Percentiles rank a stretch among this genome's conserved stretches.
phyloP scores from a whole-genome alignment of 2,888 invertebrate species.

The Pterostichus madidus region DNA sequence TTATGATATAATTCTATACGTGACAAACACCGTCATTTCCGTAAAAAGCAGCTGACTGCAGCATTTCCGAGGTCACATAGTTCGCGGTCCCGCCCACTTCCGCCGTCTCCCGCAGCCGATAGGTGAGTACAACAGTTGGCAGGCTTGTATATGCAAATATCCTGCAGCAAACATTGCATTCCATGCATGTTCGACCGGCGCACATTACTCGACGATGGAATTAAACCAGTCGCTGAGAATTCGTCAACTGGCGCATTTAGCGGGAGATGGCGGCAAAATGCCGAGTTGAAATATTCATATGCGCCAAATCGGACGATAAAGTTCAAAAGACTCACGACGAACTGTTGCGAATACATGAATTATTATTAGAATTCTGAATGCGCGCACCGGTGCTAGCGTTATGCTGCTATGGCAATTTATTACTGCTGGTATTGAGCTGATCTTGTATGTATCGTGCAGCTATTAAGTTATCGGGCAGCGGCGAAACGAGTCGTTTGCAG shows the following conservation, averaged over 20 bases:
- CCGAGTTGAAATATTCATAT: slow-evolving; percentile 59
- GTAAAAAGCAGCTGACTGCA: slow-evolving; percentile 26
- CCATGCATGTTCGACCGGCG: slow-evolving; percentile 58
- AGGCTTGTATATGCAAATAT: slow-evolving; percentile 64
- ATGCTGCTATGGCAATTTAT: slow-evolving; percentile 49
- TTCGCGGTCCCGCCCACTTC: background rate
- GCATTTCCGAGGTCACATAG: slow-evolving; percentile 24
- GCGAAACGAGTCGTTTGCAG: background rate
- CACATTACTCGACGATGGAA: slow-evolving; percentile 53
- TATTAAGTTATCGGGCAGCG: slow-evolving; percentile 30
- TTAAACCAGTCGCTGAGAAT: slow-evolving; percentile 54
- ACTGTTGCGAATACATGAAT: slow-evolving; percentile 66
- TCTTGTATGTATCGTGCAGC: slow-evolving; percentile 50
- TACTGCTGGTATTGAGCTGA: slow-evolving; percentile 55
- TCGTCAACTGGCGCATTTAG: slow-evolving; percentile 42
- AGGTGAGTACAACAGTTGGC: slow-evolving; percentile 62
- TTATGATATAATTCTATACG: slow-evolving; percentile 20
- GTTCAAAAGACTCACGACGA: slow-evolving; percentile 57
- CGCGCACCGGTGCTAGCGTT: slow-evolving; percentile 26
- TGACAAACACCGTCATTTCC: slow-evolving; percentile 32
- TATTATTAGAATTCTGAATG: slow-evolving; percentile 61
- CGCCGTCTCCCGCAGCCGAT: background rate
- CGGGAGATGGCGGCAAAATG: slow-evolving; percentile 40
- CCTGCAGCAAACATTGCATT: slow-evolving; percentile 60
- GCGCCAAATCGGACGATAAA: slow-evolving; percentile 50